phyloP scores from a whole-genome alignment of 2,113 vertebrate species.

The Dipodomys ordii region DNA sequence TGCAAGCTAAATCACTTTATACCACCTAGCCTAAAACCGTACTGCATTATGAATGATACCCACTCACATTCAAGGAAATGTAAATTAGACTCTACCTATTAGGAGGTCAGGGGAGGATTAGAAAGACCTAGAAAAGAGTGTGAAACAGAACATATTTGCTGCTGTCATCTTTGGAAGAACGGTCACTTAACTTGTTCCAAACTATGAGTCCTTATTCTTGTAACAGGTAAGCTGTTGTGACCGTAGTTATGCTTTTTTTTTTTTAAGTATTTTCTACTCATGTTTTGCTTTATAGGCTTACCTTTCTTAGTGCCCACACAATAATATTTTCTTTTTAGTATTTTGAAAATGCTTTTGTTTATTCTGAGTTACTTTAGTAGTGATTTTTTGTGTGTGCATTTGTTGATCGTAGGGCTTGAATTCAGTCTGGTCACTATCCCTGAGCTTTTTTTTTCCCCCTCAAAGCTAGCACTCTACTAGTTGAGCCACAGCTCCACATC shows the following conservation, averaged over 20 bases:
- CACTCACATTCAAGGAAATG: not conserved
- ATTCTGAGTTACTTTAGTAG: conserved; percentile 10
- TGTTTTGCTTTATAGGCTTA: not conserved
- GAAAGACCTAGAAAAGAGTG: not conserved
- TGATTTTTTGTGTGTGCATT: not conserved
- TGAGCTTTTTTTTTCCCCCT: no score
- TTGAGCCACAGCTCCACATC: no score
- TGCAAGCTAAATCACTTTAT: not conserved
- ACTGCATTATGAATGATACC: not conserved
- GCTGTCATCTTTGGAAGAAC: not conserved
- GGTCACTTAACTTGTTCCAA: not conserved
- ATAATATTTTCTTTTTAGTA: not conserved
- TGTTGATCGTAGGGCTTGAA: no score
- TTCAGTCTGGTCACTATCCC: no score
- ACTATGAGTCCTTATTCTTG: not conserved
- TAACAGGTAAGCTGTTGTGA: not conserved
- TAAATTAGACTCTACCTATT: not conserved
- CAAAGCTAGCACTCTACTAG: no score
- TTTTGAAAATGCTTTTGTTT: conserved; percentile 8
- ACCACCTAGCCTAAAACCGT: not conserved
- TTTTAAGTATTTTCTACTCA: not conserved
- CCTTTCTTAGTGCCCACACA: not conserved
- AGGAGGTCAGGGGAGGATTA: not conserved
- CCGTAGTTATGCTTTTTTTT: not conserved
- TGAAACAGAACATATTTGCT: not conserved